Percentiles rank a stretch among this genome's conserved stretches.
phyloP scores from a whole-genome alignment of 1,140 invertebrate species.

The Oryctes rhinoceros region DNA sequence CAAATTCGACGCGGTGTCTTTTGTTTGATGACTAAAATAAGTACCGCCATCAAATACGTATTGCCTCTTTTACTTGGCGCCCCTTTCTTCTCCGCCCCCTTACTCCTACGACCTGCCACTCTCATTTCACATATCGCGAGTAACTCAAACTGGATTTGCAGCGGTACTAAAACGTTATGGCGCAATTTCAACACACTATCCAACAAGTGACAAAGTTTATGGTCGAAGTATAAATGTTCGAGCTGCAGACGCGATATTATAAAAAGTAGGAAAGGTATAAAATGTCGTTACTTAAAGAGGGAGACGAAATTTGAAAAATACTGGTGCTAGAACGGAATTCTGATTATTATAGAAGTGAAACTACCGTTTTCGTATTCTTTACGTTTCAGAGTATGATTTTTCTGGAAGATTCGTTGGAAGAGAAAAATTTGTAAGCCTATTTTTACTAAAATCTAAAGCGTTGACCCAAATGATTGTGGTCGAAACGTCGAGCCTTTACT shows the following conservation, averaged over 20 bases:
- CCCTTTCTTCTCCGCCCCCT: neutral
- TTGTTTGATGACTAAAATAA: conserved; percentile 26
- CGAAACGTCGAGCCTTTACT: too few relatives aligned
- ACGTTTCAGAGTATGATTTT: too few relatives aligned
- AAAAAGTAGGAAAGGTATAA: conserved; percentile 33
- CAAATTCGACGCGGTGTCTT: conserved; percentile 30
- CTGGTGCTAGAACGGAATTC: neutral
- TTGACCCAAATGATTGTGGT: too few relatives aligned
- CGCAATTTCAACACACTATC: conserved; percentile 34
- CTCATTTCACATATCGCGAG: conserved; percentile 34
- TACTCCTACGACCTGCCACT: neutral
- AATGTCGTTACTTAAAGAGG: conserved; percentile 6
- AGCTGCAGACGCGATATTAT: conserved; percentile 33
- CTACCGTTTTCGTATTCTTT: too few relatives aligned
- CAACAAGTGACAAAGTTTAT: conserved; percentile 37
- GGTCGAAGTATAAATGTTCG: conserved; percentile 1
- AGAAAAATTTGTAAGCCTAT: too few relatives aligned
- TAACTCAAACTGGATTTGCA: conserved; percentile 34
- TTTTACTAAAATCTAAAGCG: too few relatives aligned
- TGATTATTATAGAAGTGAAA: too few relatives aligned
- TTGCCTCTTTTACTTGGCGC: conserved; percentile 20
- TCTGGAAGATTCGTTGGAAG: too few relatives aligned
- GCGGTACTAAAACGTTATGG: conserved; percentile 24
- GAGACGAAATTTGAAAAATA: neutral
- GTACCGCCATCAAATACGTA: conserved; percentile 33